Conservation (phyloP, 2,888 invertebrate species). For the Lasioglossum figueresi region DNA sequence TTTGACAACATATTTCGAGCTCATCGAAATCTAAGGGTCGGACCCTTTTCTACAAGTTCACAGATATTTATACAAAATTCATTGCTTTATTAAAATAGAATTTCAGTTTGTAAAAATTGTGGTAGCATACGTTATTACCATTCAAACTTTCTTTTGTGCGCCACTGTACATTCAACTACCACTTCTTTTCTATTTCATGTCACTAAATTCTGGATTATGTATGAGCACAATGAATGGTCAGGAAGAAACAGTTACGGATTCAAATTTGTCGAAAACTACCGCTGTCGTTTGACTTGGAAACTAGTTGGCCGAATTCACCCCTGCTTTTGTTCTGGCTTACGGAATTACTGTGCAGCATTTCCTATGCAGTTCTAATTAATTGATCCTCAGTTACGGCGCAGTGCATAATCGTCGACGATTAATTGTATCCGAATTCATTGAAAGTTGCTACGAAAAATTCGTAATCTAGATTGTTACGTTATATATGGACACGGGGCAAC, state of each 20-base stretch:
- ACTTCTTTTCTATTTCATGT: not conserved
- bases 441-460: not conserved
- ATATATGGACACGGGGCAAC: not conserved
- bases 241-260: constrained; percentile 21
- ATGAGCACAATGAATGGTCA: not conserved
- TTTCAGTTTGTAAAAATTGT: not conserved
- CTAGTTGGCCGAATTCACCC: constrained; percentile 19
- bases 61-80: not conserved
- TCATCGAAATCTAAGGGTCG: too few species aligned
- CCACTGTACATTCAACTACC: not conserved
- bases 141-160: not conserved
- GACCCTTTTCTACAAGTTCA: too few species aligned
- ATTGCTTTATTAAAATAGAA: not conserved
- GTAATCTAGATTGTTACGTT: not conserved
- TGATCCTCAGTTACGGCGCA: not conserved
- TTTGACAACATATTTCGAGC: too few species aligned
- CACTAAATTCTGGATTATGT: not conserved
- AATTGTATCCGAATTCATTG: not conserved
- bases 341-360: constrained; percentile 13
- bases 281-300: constrained; percentile 28
- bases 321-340: constrained; percentile 5
- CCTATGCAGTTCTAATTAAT: constrained; percentile 24
- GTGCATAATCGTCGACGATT: not conserved
- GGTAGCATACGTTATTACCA: not conserved
- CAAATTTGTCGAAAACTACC: constrained; percentile 21